A percentile compares a stretch with the other conserved stretches of the same genome.
These are phyloP conservation scores for Rhinophrynus dorsalis DNA, from an alignment of 2,797 vertebrate genomes.

Conservation along the genomic window DNA sequence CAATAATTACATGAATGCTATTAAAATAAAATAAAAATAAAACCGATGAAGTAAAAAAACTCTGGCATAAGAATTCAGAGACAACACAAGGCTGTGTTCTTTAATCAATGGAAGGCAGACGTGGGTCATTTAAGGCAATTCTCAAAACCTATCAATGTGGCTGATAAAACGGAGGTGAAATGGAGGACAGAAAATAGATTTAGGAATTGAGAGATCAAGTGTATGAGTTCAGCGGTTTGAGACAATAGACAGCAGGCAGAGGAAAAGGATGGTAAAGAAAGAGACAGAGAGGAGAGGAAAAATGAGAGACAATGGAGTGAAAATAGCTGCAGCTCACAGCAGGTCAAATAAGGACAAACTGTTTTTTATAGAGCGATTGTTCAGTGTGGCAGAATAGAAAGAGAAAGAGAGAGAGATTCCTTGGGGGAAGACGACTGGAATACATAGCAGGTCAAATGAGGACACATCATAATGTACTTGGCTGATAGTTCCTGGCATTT, in stretches of 20 bases:
- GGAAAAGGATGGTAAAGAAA: neutral
- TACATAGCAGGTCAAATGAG: slow-evolving; percentile 27
- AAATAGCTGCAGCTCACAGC: slow-evolving; percentile 1
- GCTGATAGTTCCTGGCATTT: slow-evolving; percentile 32
- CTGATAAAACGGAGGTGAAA: neutral
- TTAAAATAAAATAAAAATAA: too few species aligned
- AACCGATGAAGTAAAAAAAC: too few species aligned
- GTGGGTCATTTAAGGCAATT: slow-evolving; percentile 22
- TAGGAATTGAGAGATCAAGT: neutral
- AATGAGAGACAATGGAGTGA: neutral
- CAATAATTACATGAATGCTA: too few species aligned
- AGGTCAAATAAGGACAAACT: slow-evolving; percentile 41
- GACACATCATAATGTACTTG: slow-evolving; percentile 29
- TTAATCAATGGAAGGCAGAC: neutral
- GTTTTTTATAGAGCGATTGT: slow-evolving; percentile 22
- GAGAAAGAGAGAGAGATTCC: slow-evolving; percentile 37
- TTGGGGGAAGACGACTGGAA: slow-evolving; percentile 26
- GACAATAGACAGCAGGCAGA: neutral
- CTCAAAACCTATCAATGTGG: neutral
- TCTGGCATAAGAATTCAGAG: slow-evolving; percentile 26
- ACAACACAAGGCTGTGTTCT: neutral
- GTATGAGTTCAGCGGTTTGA: too few species aligned
- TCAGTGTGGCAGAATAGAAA: slow-evolving; percentile 37
- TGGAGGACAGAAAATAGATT: neutral
- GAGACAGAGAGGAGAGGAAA: neutral